phyloP scores from a whole-genome alignment of 2,797 vertebrate genomes.

The Pampus argenteus region DNA sequence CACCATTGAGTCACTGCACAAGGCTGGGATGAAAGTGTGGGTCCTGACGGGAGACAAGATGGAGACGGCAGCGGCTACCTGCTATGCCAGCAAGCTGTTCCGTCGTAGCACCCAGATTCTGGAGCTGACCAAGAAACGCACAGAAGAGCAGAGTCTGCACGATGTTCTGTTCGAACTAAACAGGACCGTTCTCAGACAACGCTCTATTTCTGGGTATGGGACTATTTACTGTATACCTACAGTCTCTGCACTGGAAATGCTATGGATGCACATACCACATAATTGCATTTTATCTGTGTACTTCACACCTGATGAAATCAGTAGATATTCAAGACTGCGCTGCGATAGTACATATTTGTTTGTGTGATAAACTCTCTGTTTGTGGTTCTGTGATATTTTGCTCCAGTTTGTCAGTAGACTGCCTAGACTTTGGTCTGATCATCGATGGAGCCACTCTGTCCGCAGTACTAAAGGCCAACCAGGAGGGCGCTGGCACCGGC shows the following conservation, averaged over 20 bases:
- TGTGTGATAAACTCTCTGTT: conserved; percentile 15
- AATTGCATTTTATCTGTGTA: not conserved
- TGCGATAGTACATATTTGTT: not conserved
- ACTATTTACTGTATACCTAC: conserved; percentile 18
- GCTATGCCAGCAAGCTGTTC: conserved; percentile 98
- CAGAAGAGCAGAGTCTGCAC: conserved; percentile 94
- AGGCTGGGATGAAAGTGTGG: conserved; percentile 99
- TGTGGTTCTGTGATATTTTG: conserved; percentile 40
- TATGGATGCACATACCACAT: not conserved
- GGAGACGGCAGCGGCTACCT: conserved; percentile 97
- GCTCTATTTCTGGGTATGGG: conserved; percentile 90
- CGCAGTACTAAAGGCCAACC: conserved; percentile 90
- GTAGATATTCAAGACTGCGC: not conserved
- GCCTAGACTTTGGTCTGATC: conserved; percentile 96
- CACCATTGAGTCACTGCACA: conserved; percentile 97
- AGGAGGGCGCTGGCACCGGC: conserved; percentile 82
- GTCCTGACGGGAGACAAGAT: conserved; percentile 99
- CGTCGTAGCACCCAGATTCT: conserved; percentile 93
- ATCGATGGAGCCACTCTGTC: conserved; percentile 96
- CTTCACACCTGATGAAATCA: not conserved
- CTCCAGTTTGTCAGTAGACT: conserved; percentile 92
- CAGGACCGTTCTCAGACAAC: conserved; percentile 91
- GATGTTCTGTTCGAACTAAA: conserved; percentile 96
- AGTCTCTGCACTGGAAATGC: not conserved
- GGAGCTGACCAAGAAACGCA: conserved; percentile 96